Percentiles rank a stretch among this genome's conserved stretches.
Conservation (phyloP, 2,888 invertebrate genomes). For the Esperia sulphurella region DNA sequence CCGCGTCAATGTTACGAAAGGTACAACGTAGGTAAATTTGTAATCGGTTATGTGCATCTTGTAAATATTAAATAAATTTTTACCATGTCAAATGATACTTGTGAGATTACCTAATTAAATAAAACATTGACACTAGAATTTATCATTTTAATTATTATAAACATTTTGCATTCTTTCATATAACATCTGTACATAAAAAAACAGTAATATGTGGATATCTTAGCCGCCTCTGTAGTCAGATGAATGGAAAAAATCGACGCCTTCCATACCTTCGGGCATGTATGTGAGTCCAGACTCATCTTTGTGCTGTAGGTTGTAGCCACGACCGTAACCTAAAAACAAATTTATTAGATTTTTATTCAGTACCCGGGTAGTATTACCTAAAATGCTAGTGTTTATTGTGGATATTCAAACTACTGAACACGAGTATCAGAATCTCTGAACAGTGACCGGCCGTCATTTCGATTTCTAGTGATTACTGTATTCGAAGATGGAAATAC, state of each 20-base stretch:
- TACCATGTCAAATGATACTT: constrained; percentile 65
- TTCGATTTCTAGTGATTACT: no score
- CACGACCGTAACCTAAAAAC: constrained; percentile 80
- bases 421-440: no score
- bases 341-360: no score
- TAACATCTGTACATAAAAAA: no score
- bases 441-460: no score
- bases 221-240: constrained; percentile 15
- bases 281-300: constrained; percentile 79
- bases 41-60: constrained; percentile 57
- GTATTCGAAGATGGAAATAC: no score
- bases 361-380: no score
- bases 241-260: constrained; percentile 77
- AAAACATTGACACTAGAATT: constrained; percentile 63
- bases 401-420: no score
- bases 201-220: neutral
- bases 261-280: constrained; percentile 84
- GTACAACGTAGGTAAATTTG: constrained; percentile 71
- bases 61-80: constrained; percentile 70
- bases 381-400: no score
- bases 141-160: neutral
- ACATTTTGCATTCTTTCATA: neutral
- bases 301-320: constrained; percentile 78
- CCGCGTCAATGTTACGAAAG: constrained; percentile 58
- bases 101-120: constrained; percentile 75